phyloP scores from a whole-genome alignment of 1,140 invertebrate genomes.

The roundworm (Caenorhabditis elegans) region WBcel235 BX284606.5:8795501-8796000 shows the following conservation, averaged over 20 bases:
- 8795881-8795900: not conserved
- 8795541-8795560: no score
- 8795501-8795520: no score
- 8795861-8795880: not conserved
- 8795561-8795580: no score
- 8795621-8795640: slow-evolving; percentile 1
- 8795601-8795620: no score
- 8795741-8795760: slow-evolving; percentile 80
- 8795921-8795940: not conserved
- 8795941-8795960: not conserved
- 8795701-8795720: slow-evolving; percentile 78
- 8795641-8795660: slow-evolving; percentile 34
- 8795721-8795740: slow-evolving; percentile 87
- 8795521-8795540: no score
- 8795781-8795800: slow-evolving; percentile 49
- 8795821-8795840: slow-evolving; percentile 44
- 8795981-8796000: not conserved
- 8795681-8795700: slow-evolving; percentile 78
- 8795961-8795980: not conserved
- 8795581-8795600: no score
- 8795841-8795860: not conserved
- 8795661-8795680: slow-evolving; percentile 75
- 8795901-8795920: not conserved
- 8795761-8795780: slow-evolving; percentile 78
- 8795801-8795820: slow-evolving; percentile 41